Base-by-base conservation (phyloP, 2,888 invertebrate species). In the Drosophila colorata region DNA sequence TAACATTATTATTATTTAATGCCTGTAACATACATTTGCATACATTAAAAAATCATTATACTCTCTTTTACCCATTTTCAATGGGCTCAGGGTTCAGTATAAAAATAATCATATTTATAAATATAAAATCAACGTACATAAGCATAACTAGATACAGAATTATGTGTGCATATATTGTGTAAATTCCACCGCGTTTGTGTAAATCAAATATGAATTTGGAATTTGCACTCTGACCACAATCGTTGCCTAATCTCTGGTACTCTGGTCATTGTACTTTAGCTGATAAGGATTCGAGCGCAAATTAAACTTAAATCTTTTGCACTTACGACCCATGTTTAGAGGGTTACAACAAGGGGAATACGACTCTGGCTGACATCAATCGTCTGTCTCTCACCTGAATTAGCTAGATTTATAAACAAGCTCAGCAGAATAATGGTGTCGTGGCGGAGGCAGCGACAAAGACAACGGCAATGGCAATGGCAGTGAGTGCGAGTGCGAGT, bases 161-260 rank as follows among this genome's bases (percentile, higher is more conserved):
- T 53, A 11, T 33, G 0, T 20, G 5, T 18, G n/a, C 35, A 40
- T n/a, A 40, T 16, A 20, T 25, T 44, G 4, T 7, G 6, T 31
- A 44, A 25, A 49, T 37, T 13, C 18, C 13, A 31, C 7, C n/a
- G 11, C 16, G 0, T 14, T 16, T 52, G 23, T 25, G 23, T 35
- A 28, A 52, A 47, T 35, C 8, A 41, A 51, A 38, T 16, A 38
- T 28, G 28, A 1, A 9, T 61, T 40, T 63, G 74, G 68, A 79
- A 49, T 79, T 74, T 79, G 79, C 49, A 69, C 79, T 67, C 61
- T 70, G 53, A 1, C 20, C 48, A 43, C 51, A 53, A 49, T 35
- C 28, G 40, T 47, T 47, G 52, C 43, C 44, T 69, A 78, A 72
- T 77, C 71, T 61, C 25, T 16, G 7, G 16, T 33, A 40, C n/a